Base-by-base conservation (phyloP, 1,140 invertebrate species). In the Achatina immaculata region DNA sequence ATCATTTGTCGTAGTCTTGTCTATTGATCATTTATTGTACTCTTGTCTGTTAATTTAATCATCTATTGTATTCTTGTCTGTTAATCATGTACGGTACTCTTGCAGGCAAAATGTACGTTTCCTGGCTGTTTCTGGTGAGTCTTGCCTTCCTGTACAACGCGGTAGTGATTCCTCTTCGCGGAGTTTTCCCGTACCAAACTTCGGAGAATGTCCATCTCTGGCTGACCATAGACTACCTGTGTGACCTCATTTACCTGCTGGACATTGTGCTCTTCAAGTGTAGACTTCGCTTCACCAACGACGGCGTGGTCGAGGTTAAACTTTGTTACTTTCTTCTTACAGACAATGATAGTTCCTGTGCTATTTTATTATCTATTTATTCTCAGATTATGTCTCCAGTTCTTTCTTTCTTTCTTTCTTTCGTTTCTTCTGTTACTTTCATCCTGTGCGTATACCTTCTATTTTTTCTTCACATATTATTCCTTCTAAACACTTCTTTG, bases 81-180 rank as follows among this genome's bases (percentile, higher is more conserved):
- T n/a, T n/a, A n/a, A n/a, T n/a, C n/a, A n/a, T n/a, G n/a, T n/a
- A n/a, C n/a, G n/a, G n/a, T n/a, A n/a, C n/a, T n/a, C n/a, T n/a
- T n/a, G n/a, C n/a, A 90, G 89, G 88, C 81, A 89, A 88, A 80
- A 74, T 86, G 21, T 97, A 97, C 89, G 93, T 98, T 45, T 91
- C 91, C 0, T 98, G 97, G 97, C 92, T 98, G 65, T 93, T 94
- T 45, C 90, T 97, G 11, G 95, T 97, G 0, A 95, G 95, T 0
- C 86, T 95, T 40, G 94, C 94, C 78, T 97, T 96, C 87, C 92
- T 96, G 51, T 99, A 98, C 92, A 98, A 99, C 88, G 94, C 95
- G 38, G 96, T 95, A 93, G 94, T 94, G 7, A 96, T 98, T 66
- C 95, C 96, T 0, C 90, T 98, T 11, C 92, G 97, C 34, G 94